phyloP scores from a whole-genome alignment of 2,797 vertebrate genomes.

The Scarus forsteni region DNA sequence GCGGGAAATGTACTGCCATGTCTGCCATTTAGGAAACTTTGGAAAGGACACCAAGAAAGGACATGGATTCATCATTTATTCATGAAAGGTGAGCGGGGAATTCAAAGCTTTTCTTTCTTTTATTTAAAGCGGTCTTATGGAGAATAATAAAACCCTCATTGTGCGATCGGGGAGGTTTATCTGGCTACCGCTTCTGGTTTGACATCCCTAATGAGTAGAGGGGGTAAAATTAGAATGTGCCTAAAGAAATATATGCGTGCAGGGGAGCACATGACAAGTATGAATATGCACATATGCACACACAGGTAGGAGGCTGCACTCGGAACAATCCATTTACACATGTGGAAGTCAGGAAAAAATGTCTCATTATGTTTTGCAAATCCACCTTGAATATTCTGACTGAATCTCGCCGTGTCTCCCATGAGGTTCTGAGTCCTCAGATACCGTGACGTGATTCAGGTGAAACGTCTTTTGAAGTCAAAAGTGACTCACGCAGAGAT shows the following conservation, averaged over 20 bases:
- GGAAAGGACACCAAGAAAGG: conserved; percentile 75
- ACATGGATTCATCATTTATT: conserved; percentile 76
- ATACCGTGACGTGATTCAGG: conserved; percentile 53
- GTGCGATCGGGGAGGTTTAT: conserved; percentile 43
- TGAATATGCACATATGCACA: conserved; percentile 16
- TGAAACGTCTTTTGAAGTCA: conserved; percentile 60
- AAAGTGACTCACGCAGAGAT: conserved; percentile 61
- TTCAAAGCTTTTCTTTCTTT: conserved; percentile 66
- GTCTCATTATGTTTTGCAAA: conserved; percentile 24
- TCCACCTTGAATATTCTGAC: conserved; percentile 3
- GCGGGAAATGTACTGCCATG: conserved; percentile 28
- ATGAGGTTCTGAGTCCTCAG: conserved; percentile 45
- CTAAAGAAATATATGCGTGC: conserved; percentile 15
- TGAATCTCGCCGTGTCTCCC: conserved; percentile 21
- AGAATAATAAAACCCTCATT: conserved; percentile 58
- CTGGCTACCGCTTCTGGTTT: conserved; percentile 47
- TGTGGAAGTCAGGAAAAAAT: conserved; percentile 7
- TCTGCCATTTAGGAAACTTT: conserved; percentile 77
- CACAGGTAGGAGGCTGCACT: conserved; percentile 3
- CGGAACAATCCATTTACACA: neutral
- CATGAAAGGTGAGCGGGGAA: conserved; percentile 70
- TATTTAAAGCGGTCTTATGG: conserved; percentile 43
- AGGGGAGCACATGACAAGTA: neutral
- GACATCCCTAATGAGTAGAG: conserved; percentile 36
- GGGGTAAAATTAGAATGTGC: conserved; percentile 16